phyloP scores from a whole-genome alignment of 2,888 invertebrate genomes.

The Piscicola geometra region DNA sequence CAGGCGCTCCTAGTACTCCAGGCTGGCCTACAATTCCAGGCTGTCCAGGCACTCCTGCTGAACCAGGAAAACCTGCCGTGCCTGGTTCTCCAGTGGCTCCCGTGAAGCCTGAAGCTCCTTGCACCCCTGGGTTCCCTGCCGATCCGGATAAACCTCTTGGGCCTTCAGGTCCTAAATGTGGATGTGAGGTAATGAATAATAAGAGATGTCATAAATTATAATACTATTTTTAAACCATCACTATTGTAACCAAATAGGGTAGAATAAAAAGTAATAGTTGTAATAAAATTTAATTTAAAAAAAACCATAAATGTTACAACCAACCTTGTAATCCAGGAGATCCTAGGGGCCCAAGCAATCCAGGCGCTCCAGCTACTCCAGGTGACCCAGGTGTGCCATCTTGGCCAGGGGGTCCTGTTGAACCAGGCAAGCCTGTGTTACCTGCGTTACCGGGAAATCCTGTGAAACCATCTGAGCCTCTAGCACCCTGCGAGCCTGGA shows the following conservation, averaged over 20 bases:
- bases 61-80: slow-evolving; percentile 13
- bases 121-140: slow-evolving; percentile 23
- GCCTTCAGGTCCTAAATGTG: slow-evolving; percentile 15
- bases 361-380: slow-evolving; percentile 25
- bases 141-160: slow-evolving; percentile 34
- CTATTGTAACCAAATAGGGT: too few relatives aligned
- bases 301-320: too few relatives aligned
- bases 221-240: too few relatives aligned
- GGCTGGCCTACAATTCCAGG: background rate
- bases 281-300: too few relatives aligned
- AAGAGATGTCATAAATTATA: too few relatives aligned
- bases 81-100: slow-evolving; percentile 35
- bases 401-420: background rate
- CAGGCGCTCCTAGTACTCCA: slow-evolving; percentile 13
- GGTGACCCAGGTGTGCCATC: background rate
- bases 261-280: too few relatives aligned
- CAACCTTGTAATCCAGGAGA: slow-evolving; percentile 6
- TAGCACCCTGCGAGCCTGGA: background rate
- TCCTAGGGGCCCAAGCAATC: slow-evolving; percentile 8
- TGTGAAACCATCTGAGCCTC: background rate
- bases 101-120: slow-evolving; percentile 31
- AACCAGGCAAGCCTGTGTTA: too few relatives aligned
- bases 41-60: slow-evolving; percentile 4
- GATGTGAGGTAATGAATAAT: background rate
- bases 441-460: slow-evolving; percentile 8